Percentiles rank a stretch among this genome's conserved stretches.
Conservation (phyloP, 2,113 vertebrate species). For the Gymnocephalus cernua region DNA sequence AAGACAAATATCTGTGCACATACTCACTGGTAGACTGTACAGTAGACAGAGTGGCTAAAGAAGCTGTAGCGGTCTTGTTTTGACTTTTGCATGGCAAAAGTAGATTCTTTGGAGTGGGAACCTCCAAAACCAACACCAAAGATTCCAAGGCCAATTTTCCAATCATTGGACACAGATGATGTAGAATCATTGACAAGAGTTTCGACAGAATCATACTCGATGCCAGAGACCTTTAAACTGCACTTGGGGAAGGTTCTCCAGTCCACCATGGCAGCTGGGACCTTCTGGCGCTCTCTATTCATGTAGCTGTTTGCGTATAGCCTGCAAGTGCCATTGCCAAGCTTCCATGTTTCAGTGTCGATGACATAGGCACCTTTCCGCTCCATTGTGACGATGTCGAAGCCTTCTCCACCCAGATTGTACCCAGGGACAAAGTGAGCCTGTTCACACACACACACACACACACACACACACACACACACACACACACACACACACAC, state of each 20-base stretch:
- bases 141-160: conserved; percentile 75
- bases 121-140: conserved; percentile 43
- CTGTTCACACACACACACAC: too few species aligned
- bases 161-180: conserved; percentile 69
- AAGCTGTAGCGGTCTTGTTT: conserved; percentile 74
- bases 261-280: conserved; percentile 49
- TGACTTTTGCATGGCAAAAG: conserved; percentile 57
- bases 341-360: conserved; percentile 56
- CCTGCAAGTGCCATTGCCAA: conserved; percentile 31
- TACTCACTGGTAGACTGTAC: conserved; percentile 69
- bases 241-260: conserved; percentile 49
- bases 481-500: too few species aligned
- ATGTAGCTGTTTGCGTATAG: conserved; percentile 29
- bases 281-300: conserved; percentile 6
- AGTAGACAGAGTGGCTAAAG: conserved; percentile 64
- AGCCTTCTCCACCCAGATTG: conserved; percentile 62
- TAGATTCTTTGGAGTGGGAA: conserved; percentile 58
- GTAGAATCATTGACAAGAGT: conserved; percentile 50
- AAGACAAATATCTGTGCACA: background rate
- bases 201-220: conserved; percentile 63
- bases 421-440: conserved; percentile 59
- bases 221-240: conserved; percentile 43
- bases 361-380: conserved; percentile 64
- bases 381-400: conserved; percentile 63
- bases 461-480: too few species aligned